Evolutionary conservation across 2,888 invertebrate species (phyloP), one percentile per base, ranked within the genome.

Genomic region (Drosophila picticornis): DNA sequence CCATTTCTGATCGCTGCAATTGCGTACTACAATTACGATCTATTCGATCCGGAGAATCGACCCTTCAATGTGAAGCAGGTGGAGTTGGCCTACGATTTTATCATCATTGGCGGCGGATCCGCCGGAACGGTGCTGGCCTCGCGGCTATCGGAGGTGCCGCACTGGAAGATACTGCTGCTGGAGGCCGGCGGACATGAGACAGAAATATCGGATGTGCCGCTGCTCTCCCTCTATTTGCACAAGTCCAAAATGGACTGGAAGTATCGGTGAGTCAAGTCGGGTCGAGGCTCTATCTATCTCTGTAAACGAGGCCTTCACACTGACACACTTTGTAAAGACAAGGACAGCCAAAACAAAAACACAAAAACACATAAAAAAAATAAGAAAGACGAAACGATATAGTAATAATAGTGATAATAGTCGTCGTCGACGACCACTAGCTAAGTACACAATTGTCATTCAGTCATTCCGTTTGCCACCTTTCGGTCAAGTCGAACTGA

Each of bases 161-260:
- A 95, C 10, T 97, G 97, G 97, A 96, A 95, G 86, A 96, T 97
- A 0, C 93, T 98, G 55, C 92, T 98, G 16, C 88, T 98, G 52
- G 98, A 98, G 92, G 97, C 97, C 0, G 98, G 98, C 13, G 97
- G 97, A 0, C 97, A 97, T 80, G 97, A 98, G 92, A 97, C 96
- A 0, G 97, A 97, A 90, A 96, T 97, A 56, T 96, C 97, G 0
- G 97, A 97, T 91, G 97, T 97, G 5, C 98, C 97, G 0, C 94
- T 97, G 57, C 93, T 98, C n/a, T 97, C 97, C 50, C 92, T 98
- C 53, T 98, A 97, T 92, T 94, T 98, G 88, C 98, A 98, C 93
- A 97, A 97, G 89, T 97, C 97, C 92, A 97, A 97, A 94, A 92
- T 97, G 88, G 98, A 98, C 93, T 98, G 98, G 98, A 97, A 97